Evolutionary conservation across 2,113 vertebrate genomes (phyloP).

Genomic region (Eurypyga helias): DNA sequence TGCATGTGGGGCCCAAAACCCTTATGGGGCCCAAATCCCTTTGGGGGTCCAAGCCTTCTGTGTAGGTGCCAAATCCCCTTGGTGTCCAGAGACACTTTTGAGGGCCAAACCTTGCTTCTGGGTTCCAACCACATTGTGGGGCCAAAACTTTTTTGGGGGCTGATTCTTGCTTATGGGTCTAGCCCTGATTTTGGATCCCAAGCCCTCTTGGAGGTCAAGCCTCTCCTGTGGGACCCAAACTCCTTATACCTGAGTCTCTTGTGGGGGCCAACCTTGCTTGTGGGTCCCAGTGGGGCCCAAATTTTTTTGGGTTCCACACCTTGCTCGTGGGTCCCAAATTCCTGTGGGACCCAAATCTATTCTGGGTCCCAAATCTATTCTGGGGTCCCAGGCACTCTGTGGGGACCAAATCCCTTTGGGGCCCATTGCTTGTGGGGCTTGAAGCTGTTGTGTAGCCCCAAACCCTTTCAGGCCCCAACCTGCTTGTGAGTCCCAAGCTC

Average conservation of each 20-base stretch:
- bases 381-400: background rate
- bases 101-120: background rate
- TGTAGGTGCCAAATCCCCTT: background rate
- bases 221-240: background rate
- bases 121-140: background rate
- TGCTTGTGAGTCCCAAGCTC: background rate
- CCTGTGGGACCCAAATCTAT: background rate
- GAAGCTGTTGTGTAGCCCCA: too few species aligned
- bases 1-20: background rate
- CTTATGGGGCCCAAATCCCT: too few species aligned
- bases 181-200: background rate
- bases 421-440: too few species aligned
- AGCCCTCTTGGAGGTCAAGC: background rate
- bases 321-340: too few species aligned
- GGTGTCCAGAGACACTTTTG: background rate
- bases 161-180: background rate
- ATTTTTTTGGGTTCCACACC: background rate
- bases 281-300: background rate
- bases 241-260: background rate
- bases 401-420: background rate
- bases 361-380: background rate
- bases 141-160: background rate
- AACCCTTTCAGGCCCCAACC: too few species aligned
- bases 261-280: background rate
- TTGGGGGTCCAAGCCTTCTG: background rate